Evolutionary conservation across 2,113 vertebrate genomes (phyloP).

Genomic region (Paracanthobrama guichenoti): DNA sequence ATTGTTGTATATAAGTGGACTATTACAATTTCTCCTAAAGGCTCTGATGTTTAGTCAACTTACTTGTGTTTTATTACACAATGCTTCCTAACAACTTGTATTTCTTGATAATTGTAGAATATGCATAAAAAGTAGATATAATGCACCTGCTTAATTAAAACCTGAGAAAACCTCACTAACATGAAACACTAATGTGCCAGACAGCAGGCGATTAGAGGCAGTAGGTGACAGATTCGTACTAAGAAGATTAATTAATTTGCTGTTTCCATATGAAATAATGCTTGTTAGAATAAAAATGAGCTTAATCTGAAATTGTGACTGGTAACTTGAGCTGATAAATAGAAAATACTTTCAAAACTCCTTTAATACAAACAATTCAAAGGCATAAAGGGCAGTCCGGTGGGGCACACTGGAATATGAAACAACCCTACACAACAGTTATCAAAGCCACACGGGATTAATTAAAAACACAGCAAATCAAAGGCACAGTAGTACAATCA

Average conservation of each 20-base stretch:
- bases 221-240: constrained; percentile 9
- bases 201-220: constrained; percentile 31
- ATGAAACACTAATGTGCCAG: constrained; percentile 9
- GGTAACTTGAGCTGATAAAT: background rate
- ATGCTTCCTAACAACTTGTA: background rate
- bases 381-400: constrained; percentile 24
- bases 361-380: constrained; percentile 22
- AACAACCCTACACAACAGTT: constrained; percentile 48
- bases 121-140: constrained; percentile 4
- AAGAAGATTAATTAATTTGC: constrained; percentile 8
- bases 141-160: constrained; percentile 19
- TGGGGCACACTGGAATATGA: constrained; percentile 40
- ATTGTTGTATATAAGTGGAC: too few species aligned
- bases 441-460: constrained; percentile 51
- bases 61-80: background rate
- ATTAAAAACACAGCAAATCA: constrained; percentile 52
- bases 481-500: constrained; percentile 4
- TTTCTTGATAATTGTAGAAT: constrained; percentile 11
- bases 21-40: background rate
- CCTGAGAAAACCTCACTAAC: background rate
- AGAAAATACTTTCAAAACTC: background rate
- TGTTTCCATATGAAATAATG: background rate
- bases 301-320: background rate
- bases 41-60: background rate
- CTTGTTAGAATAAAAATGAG: background rate